Evolutionary conservation across 2,797 vertebrate species (phyloP).

Genomic region (Etheostoma perlongum): DNA sequence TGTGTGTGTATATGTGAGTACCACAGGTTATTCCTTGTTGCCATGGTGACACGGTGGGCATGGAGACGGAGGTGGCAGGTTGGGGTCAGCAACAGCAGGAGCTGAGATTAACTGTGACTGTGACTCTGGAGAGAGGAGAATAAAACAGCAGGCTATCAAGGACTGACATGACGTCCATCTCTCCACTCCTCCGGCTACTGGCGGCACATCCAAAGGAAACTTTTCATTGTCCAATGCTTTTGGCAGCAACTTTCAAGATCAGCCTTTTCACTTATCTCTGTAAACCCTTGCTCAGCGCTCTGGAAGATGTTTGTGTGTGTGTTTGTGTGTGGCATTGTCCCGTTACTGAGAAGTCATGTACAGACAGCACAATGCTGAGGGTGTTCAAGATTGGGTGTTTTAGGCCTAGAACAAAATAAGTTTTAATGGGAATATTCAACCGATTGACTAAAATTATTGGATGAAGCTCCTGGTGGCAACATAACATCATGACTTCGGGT

Average conservation of each 20-base stretch:
- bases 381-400: background rate
- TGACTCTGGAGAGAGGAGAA: conserved; percentile 67
- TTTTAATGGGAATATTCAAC: background rate
- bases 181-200: conserved; percentile 49
- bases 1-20: background rate
- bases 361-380: background rate
- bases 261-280: conserved; percentile 47
- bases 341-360: background rate
- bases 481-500: too few species aligned
- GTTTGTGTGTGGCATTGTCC: conserved; percentile 22
- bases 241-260: conserved; percentile 50
- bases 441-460: background rate
- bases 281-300: conserved; percentile 43
- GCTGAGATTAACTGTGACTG: conserved; percentile 82
- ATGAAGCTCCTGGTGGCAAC: too few species aligned
- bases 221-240: conserved; percentile 49
- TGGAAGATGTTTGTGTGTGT: conserved; percentile 27
- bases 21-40: conserved; percentile 63
- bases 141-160: conserved; percentile 73
- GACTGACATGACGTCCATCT: conserved; percentile 64
- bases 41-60: conserved; percentile 70
- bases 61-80: conserved; percentile 72
- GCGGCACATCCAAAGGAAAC: conserved; percentile 47
- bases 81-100: conserved; percentile 75
- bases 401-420: background rate